Conservation (phyloP, 2,888 invertebrate species). For the Drosophila prolongata region DNA sequence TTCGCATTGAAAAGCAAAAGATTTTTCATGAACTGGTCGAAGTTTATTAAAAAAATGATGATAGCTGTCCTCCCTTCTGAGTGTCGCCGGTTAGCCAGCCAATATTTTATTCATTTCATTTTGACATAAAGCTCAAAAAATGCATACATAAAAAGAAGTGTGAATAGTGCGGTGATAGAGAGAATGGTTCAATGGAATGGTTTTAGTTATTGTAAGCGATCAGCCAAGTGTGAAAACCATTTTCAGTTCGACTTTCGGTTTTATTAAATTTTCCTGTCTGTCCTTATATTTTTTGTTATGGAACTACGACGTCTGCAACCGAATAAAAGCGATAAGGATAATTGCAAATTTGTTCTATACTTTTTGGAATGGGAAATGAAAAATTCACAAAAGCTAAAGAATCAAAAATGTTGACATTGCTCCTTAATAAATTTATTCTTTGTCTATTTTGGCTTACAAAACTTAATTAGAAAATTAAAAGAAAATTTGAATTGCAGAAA, state of each 20-base stretch:
- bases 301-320: slow-evolving; percentile 1
- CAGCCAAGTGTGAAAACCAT: slow-evolving; percentile 48
- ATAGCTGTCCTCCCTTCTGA: slow-evolving; percentile 6
- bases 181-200: slow-evolving; percentile 23
- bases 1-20: slow-evolving; percentile 40
- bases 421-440: not conserved
- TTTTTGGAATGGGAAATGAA: not conserved
- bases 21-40: slow-evolving; percentile 36
- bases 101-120: slow-evolving; percentile 51
- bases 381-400: not conserved
- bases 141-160: slow-evolving; percentile 12
- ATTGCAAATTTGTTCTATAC: not conserved
- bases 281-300: slow-evolving; percentile 4
- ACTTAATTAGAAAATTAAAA: not conserved
- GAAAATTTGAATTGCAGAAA: no score
- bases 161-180: slow-evolving; percentile 28
- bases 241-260: slow-evolving; percentile 29
- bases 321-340: not conserved
- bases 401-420: not conserved
- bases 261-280: slow-evolving; percentile 21
- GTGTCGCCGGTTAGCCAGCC: slow-evolving; percentile 29
- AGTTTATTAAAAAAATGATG: slow-evolving; percentile 37
- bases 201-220: slow-evolving; percentile 50
- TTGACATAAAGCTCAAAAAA: slow-evolving; percentile 29
- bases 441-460: no score